Base-by-base conservation (phyloP, 2,888 invertebrate species). In the Biston betularia region DNA sequence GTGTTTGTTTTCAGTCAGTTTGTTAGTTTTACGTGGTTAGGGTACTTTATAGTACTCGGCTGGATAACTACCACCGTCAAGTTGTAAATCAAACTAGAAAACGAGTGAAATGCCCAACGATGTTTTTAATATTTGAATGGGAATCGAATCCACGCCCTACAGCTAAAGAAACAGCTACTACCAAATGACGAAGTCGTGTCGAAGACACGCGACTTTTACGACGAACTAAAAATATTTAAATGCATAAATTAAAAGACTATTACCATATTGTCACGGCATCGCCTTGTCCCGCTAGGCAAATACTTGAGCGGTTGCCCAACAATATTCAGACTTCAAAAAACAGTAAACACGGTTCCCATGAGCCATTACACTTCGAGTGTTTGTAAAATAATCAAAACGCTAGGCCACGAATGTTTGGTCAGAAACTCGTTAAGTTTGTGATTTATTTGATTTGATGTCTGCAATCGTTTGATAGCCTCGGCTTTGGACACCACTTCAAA, bases 351-450 rank as follows among this genome's bases (percentile, higher is more conserved):
- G 80, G 75, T 84, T 84, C 80, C 83, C 80, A 87, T 82, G 90
- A 87, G 81, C 92, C 91, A 92, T 92, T 93, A 92, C 89, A 77
- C 80, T 74, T 82, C 65, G 76, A 92, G 90, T 92, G 89, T 91
- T 92, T 91, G 90, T 87, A 86, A 89, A 90, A 90, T 90, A 90
- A 86, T 86, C 86, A 86, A 89, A 83, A 89, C 83, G 84, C 81
- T 79, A 76, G 80, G 81, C 81, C 83, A 84, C 88, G 85, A 87
- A 89, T 90, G 87, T 90, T 91, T 90, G 88, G 69, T 86, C 80
- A 80, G 83, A 84, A 87, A 82, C 88, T 90, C 88, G 87, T 91
- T 88, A 88, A 86, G 82, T 83, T 81, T 82, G 83, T 87, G 88
- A 89, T 90, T 89, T 90, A 88, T 91, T 90, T 87, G 87, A 87